Base-by-base conservation (phyloP, 2,888 invertebrate species). In the Platypus cylindrus region DNA sequence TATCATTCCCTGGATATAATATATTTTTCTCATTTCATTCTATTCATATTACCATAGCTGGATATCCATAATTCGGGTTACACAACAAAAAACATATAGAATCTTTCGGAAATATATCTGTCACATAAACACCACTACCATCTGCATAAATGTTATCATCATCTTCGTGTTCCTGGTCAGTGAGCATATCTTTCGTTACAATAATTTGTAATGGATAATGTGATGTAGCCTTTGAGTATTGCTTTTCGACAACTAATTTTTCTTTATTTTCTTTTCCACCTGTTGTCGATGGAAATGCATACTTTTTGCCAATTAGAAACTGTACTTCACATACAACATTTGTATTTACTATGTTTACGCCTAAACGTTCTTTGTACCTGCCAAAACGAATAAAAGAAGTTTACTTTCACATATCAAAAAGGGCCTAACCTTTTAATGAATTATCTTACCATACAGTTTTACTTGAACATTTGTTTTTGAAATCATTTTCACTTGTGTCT, bases 11-110 rank as follows among this genome's bases (percentile, higher is more conserved):
- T n/a, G n/a, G n/a, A n/a, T n/a, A n/a, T n/a, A n/a, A n/a, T n/a
- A n/a, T n/a, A n/a, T n/a, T n/a, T n/a, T n/a, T n/a, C n/a, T n/a
- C n/a, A n/a, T n/a, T n/a, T n/a, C 7, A 2, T 5, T 2, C 18
- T 15, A 18, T 30, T 30, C 16, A 5, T 48, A 53, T 48, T 58
- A 89, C 87, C 51, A 74, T 73, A 30, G 83, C 91, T 56, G 73
- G 66, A 29, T 75, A 71, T 1, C 90, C 93, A 55, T 89, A 90
- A 59, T 83, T 78, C 4, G 79, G 82, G 41, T 52, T 51, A 5
- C 73, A 76, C 0, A 91, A 67, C 59, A 86, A 73, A 57, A 90
- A 91, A 47, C 86, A 79, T 2, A 54, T 51, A 32, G 73, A 71
- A 1, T 75, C 76, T 1, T 66, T 58, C 1, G 78, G 73, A 53